Evolutionary conservation across 2,888 invertebrate species (phyloP).

Genomic region (Eupithecia dodoneata): DNA sequence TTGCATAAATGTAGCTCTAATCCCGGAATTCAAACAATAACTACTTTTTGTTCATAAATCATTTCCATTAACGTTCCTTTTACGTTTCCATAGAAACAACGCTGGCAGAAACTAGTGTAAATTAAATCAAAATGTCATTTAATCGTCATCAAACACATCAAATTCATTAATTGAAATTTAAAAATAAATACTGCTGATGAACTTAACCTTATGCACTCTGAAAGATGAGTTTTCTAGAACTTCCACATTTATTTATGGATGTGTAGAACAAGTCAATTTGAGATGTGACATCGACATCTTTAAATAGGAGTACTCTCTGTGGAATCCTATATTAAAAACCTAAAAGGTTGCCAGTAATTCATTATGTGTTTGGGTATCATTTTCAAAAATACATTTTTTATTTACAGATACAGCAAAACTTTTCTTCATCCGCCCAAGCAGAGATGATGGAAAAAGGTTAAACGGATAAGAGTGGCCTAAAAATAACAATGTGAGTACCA

Average conservation of each 20-base stretch:
- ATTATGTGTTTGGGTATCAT: not conserved
- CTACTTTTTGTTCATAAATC: not conserved
- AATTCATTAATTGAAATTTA: not conserved
- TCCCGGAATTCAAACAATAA: not conserved
- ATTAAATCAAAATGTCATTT: not conserved
- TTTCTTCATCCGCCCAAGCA: constrained; percentile 54
- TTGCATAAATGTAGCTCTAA: not conserved
- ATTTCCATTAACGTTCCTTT: not conserved
- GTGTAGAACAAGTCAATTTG: too few relatives aligned
- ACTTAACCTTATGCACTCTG: too few relatives aligned
- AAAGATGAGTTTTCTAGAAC: too few relatives aligned
- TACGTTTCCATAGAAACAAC: too few relatives aligned
- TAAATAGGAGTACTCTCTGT: too few relatives aligned
- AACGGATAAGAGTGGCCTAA: constrained; percentile 59
- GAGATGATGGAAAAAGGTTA: constrained; percentile 81
- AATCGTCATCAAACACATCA: not conserved
- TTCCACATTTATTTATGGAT: not conserved
- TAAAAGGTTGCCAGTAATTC: not conserved
- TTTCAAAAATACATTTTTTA: not conserved
- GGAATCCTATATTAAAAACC: not conserved
- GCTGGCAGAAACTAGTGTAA: not conserved
- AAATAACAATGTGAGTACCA: constrained; percentile 78
- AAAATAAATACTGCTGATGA: too few relatives aligned
- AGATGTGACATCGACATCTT: too few relatives aligned
- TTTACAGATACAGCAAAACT: constrained; percentile 55